Evolutionary conservation across 2,888 invertebrate genomes (phyloP), one percentile per base, ranked within the genome.

Genomic region (Orthosia incerta): DNA sequence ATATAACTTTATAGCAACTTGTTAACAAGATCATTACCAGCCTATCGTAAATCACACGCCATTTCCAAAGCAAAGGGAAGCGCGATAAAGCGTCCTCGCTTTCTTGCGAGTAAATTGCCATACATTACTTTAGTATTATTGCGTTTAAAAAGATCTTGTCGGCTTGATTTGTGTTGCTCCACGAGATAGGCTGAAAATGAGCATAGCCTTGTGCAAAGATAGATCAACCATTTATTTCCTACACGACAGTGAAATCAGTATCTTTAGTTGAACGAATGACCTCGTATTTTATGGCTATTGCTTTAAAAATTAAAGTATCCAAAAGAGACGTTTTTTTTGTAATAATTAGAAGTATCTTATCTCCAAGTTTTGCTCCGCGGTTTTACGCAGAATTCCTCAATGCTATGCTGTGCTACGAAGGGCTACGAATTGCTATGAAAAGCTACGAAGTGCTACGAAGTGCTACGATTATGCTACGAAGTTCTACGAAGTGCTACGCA

Each of bases 1-100:
- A 80, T 76, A 67, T 73, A 84, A 84, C 67, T 82, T 82, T 80
- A 83, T 74, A 77, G 74, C 82, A 77, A 79, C 83, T 86, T 84
- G 86, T 86, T 84, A 86, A 86, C 86, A 87, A 88, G 81, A 87
- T 86, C 87, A 85, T 88, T 87, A 87, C 71, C 69, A 59, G 76
- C 64, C 86, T 77, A 70, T 71, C 86, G 73, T 87, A 87, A 87
- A 87, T 87, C 86, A 88, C 79, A 68, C 69, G 81, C 76, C 79
- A 71, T 79, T 86, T 70, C 56, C 79, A 86, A 78, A 79, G 80
- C 75, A 80, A 81, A 86, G 39, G 79, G 74, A 84, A 86, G 55
- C 62, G 66, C 71, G 80, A 86, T 85, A 85, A 86, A 85, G 74
- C 77, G 73, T 71, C 55, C 69, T 75, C 64, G 80, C 80, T 84